These are phyloP conservation scores for Drosophila affinis DNA, from an alignment of 2,888 invertebrate genomes.

Conservation along the genomic window DNA sequence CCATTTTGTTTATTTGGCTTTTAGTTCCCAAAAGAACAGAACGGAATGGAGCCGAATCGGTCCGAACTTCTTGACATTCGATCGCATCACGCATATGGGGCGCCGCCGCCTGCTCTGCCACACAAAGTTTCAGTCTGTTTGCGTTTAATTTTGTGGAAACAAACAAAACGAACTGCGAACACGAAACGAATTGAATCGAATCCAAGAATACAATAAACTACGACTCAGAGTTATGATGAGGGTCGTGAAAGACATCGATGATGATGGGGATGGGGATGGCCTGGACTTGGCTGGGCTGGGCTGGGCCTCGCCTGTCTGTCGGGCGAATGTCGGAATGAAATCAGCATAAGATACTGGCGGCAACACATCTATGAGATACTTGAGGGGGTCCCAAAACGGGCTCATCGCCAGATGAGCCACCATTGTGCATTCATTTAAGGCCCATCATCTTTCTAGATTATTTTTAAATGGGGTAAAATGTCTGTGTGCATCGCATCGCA, in stretches of 20 bases:
- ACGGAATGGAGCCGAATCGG: slow-evolving; percentile 4
- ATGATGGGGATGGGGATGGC: slow-evolving; percentile 10
- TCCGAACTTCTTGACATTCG: slow-evolving; percentile 63
- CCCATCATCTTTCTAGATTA: slow-evolving; percentile 32
- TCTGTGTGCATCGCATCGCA: background rate
- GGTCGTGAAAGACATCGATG: slow-evolving; percentile 47
- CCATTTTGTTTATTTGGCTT: slow-evolving; percentile 59
- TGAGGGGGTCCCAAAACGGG: slow-evolving; percentile 2
- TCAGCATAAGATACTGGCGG: slow-evolving; percentile 36
- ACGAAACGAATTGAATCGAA: slow-evolving; percentile 33
- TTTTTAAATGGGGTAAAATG: slow-evolving; percentile 16
- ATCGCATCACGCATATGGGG: slow-evolving; percentile 59
- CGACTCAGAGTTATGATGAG: slow-evolving; percentile 59
- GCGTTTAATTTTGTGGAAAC: slow-evolving; percentile 45
- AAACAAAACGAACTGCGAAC: slow-evolving; percentile 23
- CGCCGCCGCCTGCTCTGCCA: slow-evolving; percentile 31
- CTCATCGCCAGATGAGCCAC: slow-evolving; percentile 18
- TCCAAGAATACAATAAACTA: slow-evolving; percentile 41
- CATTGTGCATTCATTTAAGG: slow-evolving; percentile 38
- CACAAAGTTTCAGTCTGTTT: slow-evolving; percentile 58
- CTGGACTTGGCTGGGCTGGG: background rate
- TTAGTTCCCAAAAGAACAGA: slow-evolving; percentile 26
- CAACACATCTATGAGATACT: slow-evolving; percentile 21
- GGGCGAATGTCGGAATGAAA: slow-evolving; percentile 29
- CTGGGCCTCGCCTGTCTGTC: background rate